A percentile compares a stretch with the other conserved stretches of the same genome.
phyloP scores from a whole-genome alignment of 2,113 vertebrate species.

The Xiphorhynchus elegans region DNA sequence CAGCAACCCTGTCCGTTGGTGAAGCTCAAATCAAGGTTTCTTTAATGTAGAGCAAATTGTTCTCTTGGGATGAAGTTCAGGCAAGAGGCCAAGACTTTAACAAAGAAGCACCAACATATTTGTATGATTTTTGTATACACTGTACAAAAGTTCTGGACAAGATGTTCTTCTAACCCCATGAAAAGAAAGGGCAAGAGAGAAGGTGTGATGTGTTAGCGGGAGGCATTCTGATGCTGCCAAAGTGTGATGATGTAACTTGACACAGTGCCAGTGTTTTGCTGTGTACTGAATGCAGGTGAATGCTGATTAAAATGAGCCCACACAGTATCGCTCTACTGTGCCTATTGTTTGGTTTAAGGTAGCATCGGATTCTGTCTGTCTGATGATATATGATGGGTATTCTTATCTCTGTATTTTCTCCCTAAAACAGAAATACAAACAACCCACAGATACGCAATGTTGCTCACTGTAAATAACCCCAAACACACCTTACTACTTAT shows the following conservation, averaged over 20 bases:
- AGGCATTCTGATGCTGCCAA: constrained; percentile 24
- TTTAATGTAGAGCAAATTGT: neutral
- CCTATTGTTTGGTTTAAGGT: constrained; percentile 1
- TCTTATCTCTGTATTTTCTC: neutral
- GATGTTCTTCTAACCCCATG: constrained; percentile 14
- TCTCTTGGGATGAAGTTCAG: neutral
- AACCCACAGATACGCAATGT: neutral
- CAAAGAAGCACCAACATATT: constrained; percentile 31
- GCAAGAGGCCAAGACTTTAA: neutral
- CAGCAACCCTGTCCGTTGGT: neutral
- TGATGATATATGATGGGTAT: neutral
- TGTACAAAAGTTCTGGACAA: constrained; percentile 27
- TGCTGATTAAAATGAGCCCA: neutral
- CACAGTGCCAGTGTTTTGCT: neutral
- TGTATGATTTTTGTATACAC: neutral
- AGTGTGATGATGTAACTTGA: neutral
- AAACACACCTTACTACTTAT: neutral
- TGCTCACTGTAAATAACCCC: neutral
- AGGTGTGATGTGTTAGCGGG: neutral
- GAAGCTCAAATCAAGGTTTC: neutral
- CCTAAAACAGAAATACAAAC: neutral
- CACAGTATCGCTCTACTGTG: neutral
- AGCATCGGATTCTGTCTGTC: neutral
- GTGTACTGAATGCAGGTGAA: constrained; percentile 35
- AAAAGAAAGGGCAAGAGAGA: constrained; percentile 22